Conservation (phyloP, 2,797 vertebrate genomes). For the Fringilla coelebs region DNA sequence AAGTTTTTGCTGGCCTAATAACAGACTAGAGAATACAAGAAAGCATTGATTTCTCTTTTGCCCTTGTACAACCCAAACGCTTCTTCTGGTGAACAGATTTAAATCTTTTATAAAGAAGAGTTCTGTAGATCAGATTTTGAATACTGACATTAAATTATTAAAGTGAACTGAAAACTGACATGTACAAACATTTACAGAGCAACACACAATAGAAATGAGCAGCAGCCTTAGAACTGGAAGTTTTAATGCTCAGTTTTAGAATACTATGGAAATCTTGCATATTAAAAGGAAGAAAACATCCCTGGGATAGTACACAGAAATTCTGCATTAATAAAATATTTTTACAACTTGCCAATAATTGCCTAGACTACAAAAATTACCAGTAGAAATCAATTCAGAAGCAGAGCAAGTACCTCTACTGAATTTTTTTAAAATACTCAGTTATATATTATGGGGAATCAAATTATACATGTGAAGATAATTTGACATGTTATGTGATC, state of each 20-base stretch:
- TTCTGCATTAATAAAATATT: background rate
- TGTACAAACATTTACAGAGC: background rate
- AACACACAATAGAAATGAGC: background rate
- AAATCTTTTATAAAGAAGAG: background rate
- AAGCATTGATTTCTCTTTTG: background rate
- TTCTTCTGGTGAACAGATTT: background rate
- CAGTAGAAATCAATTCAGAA: background rate
- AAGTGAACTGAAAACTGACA: background rate
- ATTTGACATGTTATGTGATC: background rate
- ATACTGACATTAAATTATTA: background rate
- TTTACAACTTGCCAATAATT: background rate
- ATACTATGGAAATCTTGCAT: background rate
- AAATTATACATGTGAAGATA: background rate
- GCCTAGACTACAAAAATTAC: background rate
- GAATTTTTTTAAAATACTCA: background rate
- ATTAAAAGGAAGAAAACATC: background rate
- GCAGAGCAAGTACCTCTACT: background rate
- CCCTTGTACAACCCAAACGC: background rate
- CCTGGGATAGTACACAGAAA: background rate
- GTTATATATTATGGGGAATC: background rate
- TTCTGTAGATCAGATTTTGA: background rate
- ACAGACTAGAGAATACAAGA: background rate
- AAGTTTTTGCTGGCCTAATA: background rate
- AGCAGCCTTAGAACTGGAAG: background rate
- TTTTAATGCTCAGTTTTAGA: background rate